Evolutionary conservation across 2,888 invertebrate species (phyloP), one percentile per base, ranked within the genome.

Genomic region (Hedya salicella): DNA sequence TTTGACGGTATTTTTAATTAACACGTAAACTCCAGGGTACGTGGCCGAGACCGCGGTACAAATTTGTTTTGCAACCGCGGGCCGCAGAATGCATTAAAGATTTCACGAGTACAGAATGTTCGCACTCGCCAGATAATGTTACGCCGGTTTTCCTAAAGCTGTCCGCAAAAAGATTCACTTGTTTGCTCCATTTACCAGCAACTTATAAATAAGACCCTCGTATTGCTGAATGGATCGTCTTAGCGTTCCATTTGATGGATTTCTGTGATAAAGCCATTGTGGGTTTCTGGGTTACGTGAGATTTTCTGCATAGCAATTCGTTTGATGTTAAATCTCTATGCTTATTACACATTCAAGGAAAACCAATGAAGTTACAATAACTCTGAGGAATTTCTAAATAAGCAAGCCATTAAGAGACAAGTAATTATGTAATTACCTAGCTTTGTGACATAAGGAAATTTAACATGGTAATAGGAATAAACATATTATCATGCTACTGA

Each of bases 41-140:
- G 25, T n/a, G 21, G 32, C 13, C 25, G 64, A 25, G 40, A 16
- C 49, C 21, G 30, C 1, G 6, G 16, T 16, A 16, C 25, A 11
- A 19, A 46, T 36, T 46, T 36, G 56, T 32, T 36, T 11, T 30
- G 57, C 53, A 62, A 36, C 9, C 67, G 36, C 44, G 62, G 59
- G 44, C 19, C 48, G 30, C 60, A 16, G 48, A 67, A 68, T 60
- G 62, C 69, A 70, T 74, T 75, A 76, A 78, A 74, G 70, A 73
- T 76, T 78, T 66, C 68, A 73, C 46, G 70, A 73, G 75, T 70
- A 75, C 73, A 77, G 78, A 79, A 78, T 76, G 75, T 67, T 72
- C 52, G 60, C 69, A 69, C 69, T 73, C 73, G 74, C 73, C 71
- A 75, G 77, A 78, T 78, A 79, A 75, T 72, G 69, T 75, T 72